Evolutionary conservation across 2,888 invertebrate genomes (phyloP).

Genomic region (Drosophila borborema): DNA sequence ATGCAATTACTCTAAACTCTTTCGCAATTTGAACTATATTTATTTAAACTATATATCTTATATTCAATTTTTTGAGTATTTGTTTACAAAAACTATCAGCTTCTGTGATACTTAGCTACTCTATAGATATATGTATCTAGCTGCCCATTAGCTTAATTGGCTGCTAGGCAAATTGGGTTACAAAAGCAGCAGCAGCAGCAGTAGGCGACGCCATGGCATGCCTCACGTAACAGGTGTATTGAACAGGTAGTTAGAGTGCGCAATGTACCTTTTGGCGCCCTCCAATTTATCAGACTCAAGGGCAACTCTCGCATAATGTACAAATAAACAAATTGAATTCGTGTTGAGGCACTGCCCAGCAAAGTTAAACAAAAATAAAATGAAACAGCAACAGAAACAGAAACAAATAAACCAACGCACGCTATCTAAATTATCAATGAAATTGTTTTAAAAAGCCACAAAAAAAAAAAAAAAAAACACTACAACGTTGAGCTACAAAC

Average conservation of each 20-base stretch:
- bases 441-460: conserved; percentile 57
- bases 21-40: neutral
- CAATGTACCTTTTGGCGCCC: neutral
- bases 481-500: conserved; percentile 31
- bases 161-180: conserved; percentile 37
- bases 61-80: neutral
- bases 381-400: conserved; percentile 18
- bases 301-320: conserved; percentile 51
- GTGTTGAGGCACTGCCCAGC: conserved; percentile 34
- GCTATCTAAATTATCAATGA: conserved; percentile 70
- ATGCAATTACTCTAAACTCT: neutral
- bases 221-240: conserved; percentile 28
- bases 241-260: conserved; percentile 26
- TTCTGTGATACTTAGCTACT: neutral
- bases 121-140: neutral
- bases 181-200: conserved; percentile 16
- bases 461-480: conserved; percentile 38
- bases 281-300: conserved; percentile 38
- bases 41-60: neutral
- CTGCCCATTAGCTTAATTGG: conserved; percentile 5
- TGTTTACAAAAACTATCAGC: neutral
- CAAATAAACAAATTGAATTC: conserved; percentile 60
- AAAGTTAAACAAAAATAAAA: conserved; percentile 45
- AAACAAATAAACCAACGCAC: conserved; percentile 35
- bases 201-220: conserved; percentile 2